A percentile compares a stretch with the other conserved stretches of the same genome.
Evolutionary conservation across 2,113 vertebrate species (phyloP).

Genomic region (Lynx canadensis): DNA sequence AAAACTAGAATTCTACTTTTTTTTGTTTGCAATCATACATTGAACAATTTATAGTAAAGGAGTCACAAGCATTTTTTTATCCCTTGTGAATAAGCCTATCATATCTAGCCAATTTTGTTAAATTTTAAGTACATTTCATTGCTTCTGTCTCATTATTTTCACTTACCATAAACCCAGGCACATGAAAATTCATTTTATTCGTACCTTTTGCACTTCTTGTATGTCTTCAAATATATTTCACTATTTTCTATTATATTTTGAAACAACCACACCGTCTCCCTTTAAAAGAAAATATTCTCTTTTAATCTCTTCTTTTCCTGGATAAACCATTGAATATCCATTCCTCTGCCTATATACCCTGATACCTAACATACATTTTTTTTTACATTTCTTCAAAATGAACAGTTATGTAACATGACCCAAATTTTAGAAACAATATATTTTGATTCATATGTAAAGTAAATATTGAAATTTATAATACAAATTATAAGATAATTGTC

Average conservation of each 20-base stretch:
- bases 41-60: not conserved
- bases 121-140: not conserved
- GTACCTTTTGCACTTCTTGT: not conserved
- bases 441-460: not conserved
- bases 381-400: not conserved
- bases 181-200: not conserved
- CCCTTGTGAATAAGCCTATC: not conserved
- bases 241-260: not conserved
- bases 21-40: not conserved
- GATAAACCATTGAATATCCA: not conserved
- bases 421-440: not conserved
- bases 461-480: not conserved
- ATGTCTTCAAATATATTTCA: not conserved
- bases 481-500: not conserved
- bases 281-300: not conserved
- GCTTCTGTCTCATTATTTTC: not conserved
- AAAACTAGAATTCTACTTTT: not conserved
- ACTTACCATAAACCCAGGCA: not conserved
- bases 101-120: not conserved
- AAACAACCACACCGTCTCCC: not conserved
- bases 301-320: not conserved
- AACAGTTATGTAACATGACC: not conserved
- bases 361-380: not conserved
- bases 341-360: not conserved
- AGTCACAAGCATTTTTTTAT: not conserved